A percentile compares a stretch with the other conserved stretches of the same genome.
Evolutionary conservation across 2,888 invertebrate species (phyloP).

Genomic region (Stenoptilia bipunctidactyla): DNA sequence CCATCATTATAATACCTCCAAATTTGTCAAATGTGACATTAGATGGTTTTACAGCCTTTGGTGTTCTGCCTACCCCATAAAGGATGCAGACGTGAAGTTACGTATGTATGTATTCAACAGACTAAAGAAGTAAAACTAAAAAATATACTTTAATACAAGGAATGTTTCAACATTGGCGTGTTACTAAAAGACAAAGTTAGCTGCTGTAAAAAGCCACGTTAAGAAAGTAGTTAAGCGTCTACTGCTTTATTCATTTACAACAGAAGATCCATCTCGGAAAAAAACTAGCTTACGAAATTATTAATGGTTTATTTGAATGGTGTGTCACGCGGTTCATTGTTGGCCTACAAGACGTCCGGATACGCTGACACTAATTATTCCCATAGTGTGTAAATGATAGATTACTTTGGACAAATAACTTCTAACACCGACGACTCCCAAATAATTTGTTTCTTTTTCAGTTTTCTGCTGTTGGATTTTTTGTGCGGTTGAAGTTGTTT

Average conservation of each 20-base stretch:
- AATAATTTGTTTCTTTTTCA: not conserved
- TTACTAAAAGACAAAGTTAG: no score
- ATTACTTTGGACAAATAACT: conserved; percentile 68
- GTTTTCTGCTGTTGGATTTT: no score
- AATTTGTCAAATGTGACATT: no score
- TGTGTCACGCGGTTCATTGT: conserved; percentile 61
- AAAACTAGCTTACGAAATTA: conserved; percentile 65
- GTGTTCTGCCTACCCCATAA: no score
- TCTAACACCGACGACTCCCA: conserved; percentile 24
- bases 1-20: no score
- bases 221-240: conserved; percentile 56
- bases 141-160: no score
- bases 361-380: conserved; percentile 71
- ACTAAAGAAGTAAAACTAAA: no score
- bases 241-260: conserved; percentile 23
- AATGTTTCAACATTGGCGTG: no score
- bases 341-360: conserved; percentile 58
- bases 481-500: no score
- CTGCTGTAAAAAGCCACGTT: not conserved
- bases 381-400: conserved; percentile 67
- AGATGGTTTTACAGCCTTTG: no score
- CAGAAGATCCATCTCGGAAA: not conserved
- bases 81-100: no score
- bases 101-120: no score
- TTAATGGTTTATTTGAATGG: conserved; percentile 70